A percentile compares a stretch with the other conserved stretches of the same genome.
phyloP scores from a whole-genome alignment of 2,888 invertebrate genomes.

The Malthinus flaveolus region DNA sequence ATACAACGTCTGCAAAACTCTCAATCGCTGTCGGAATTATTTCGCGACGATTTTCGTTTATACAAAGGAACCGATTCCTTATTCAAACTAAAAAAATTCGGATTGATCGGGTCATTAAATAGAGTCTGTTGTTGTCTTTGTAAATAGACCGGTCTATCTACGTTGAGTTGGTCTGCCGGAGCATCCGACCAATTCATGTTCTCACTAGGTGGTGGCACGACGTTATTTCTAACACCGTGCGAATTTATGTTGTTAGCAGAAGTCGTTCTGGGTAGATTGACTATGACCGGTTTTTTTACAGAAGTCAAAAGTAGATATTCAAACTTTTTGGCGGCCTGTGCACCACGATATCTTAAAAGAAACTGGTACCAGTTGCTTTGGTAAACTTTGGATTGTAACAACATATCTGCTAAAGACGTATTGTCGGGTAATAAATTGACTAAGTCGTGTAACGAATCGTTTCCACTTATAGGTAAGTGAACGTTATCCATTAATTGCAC shows the following conservation, averaged over 20 bases:
- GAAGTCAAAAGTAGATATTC: constrained; percentile 46
- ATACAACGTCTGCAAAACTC: no score
- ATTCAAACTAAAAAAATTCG: no score
- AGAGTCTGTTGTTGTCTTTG: no score
- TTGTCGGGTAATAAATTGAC: constrained; percentile 59
- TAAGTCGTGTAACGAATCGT: constrained; percentile 42
- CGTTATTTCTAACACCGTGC: no score
- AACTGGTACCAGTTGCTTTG: constrained; percentile 60
- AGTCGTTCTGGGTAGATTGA: no score
- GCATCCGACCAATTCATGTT: constrained; percentile 49
- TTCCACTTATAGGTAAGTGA: constrained; percentile 55
- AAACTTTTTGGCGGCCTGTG: constrained; percentile 62
- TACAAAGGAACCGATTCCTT: no score
- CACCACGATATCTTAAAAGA: constrained; percentile 58
- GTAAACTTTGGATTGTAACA: constrained; percentile 54
- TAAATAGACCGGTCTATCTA: constrained; percentile 50
- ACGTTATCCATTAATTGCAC: constrained; percentile 64
- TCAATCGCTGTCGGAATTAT: no score
- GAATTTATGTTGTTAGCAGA: no score
- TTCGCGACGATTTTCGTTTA: no score
- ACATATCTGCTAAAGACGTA: constrained; percentile 62
- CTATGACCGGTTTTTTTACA: constrained; percentile 20
- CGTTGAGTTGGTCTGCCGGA: constrained; percentile 48
- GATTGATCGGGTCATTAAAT: no score
- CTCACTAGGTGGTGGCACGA: no score